phyloP scores from a whole-genome alignment of 2,888 invertebrate species.

The Drosophila birchii region DNA sequence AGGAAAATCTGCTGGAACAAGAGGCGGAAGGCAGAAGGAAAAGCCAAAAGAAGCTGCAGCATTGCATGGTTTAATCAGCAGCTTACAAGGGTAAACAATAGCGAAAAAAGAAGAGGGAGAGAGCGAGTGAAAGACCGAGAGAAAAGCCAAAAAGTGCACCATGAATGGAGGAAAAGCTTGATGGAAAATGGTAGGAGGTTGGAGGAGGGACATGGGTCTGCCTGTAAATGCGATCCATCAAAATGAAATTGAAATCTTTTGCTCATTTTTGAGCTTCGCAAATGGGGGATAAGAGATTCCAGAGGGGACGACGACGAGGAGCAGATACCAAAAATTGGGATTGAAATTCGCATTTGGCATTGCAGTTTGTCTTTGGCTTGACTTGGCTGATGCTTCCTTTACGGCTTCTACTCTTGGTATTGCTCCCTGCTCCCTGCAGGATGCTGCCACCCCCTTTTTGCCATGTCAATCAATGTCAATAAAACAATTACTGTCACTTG shows the following conservation, averaged over 20 bases:
- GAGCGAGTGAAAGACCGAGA: slow-evolving; percentile 4
- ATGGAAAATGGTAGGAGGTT: not conserved
- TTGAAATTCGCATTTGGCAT: slow-evolving; percentile 61
- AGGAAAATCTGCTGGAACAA: slow-evolving; percentile 19
- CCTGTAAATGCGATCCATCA: slow-evolving; percentile 69
- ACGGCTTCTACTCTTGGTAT: not conserved
- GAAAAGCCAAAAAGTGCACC: slow-evolving; percentile 61
- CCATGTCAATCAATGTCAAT: slow-evolving; percentile 83
- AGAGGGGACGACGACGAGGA: not conserved
- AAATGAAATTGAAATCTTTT: slow-evolving; percentile 82
- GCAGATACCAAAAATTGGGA: slow-evolving; percentile 41
- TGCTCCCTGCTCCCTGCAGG: slow-evolving; percentile 11
- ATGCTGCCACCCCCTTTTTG: slow-evolving; percentile 38
- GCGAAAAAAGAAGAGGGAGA: slow-evolving; percentile 3
- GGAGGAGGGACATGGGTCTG: not conserved
- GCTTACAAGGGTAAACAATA: slow-evolving; percentile 78
- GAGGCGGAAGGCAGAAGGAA: slow-evolving; percentile 1
- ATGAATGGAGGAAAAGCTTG: slow-evolving; percentile 22
- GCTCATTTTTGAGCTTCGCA: slow-evolving; percentile 74
- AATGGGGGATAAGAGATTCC: slow-evolving; percentile 5
- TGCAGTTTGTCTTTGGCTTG: slow-evolving; percentile 79
- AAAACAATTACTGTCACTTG: slow-evolving; percentile 83
- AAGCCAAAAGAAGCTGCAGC: slow-evolving; percentile 33
- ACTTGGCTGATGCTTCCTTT: slow-evolving; percentile 58
- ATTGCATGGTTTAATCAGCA: slow-evolving; percentile 76